Evolutionary conservation across 1,140 invertebrate species (phyloP).

Genomic region (Lepidurus apus): DNA sequence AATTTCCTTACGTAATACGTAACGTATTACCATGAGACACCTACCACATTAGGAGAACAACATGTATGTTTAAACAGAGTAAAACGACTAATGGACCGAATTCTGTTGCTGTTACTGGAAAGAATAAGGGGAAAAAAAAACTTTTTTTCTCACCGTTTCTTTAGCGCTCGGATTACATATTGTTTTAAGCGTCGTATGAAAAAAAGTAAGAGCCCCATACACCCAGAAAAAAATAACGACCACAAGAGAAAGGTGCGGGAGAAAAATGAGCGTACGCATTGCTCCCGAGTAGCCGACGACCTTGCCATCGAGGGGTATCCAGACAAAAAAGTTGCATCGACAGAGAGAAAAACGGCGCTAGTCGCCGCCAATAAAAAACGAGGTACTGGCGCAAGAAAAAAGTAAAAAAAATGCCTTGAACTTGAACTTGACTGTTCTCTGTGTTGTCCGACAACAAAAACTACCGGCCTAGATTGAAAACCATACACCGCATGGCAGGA

Average conservation of each 20-base stretch:
- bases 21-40: background rate
- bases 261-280: conserved; percentile 15
- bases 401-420: conserved; percentile 2
- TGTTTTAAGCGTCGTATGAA: background rate
- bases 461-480: background rate
- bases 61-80: background rate
- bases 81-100: background rate
- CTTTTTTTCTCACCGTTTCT: background rate
- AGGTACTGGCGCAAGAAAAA: background rate
- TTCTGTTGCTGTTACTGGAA: no score
- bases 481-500: background rate
- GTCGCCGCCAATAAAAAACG: conserved; percentile 18
- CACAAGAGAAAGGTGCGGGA: background rate
- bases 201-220: background rate
- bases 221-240: background rate
- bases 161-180: background rate
- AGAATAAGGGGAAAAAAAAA: no score
- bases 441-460: background rate
- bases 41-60: background rate
- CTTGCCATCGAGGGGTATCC: conserved; percentile 5
- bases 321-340: conserved; percentile 12
- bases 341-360: conserved; percentile 3
- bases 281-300: background rate
- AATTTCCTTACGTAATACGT: background rate
- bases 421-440: conserved; percentile 11